Conservation (phyloP, 2,888 invertebrate genomes). For the Parasteatoda lunata region DNA sequence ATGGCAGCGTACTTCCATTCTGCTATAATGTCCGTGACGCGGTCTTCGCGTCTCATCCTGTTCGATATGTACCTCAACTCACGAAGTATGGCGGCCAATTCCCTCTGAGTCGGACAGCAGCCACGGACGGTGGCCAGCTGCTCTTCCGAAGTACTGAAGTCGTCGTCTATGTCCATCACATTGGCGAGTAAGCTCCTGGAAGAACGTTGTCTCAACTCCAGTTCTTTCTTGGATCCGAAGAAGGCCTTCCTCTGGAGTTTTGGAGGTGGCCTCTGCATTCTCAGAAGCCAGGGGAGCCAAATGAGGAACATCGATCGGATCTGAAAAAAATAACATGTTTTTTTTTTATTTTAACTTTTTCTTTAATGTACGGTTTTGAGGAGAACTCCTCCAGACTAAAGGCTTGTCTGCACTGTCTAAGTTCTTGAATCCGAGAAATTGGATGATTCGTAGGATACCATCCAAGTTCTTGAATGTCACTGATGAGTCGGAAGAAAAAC, state of each 20-base stretch:
- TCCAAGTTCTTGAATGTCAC: too few species aligned
- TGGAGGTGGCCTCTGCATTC: conserved; percentile 96
- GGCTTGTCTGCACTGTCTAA: too few species aligned
- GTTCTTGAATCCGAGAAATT: too few species aligned
- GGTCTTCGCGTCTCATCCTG: conserved; percentile 95
- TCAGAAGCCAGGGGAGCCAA: conserved; percentile 97
- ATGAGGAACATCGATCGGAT: conserved; percentile 94
- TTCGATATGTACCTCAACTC: conserved; percentile 94
- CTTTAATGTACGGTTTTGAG: neutral
- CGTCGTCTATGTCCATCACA: conserved; percentile 95
- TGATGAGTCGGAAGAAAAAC: too few species aligned
- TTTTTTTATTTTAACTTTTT: neutral
- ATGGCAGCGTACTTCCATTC: conserved; percentile 99
- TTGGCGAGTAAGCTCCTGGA: conserved; percentile 95
- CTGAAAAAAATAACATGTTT: conserved; percentile 77
- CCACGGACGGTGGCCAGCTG: conserved; percentile 50
- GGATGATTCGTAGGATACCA: too few species aligned
- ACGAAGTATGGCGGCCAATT: conserved; percentile 94
- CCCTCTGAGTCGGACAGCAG: conserved; percentile 76
- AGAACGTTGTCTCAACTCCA: conserved; percentile 91
- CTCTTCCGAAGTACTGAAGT: conserved; percentile 14
- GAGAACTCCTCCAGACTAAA: too few species aligned
- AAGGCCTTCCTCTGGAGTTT: conserved; percentile 86
- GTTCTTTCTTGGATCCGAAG: conserved; percentile 82
- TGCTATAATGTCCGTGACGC: conserved; percentile 91